phyloP scores from a whole-genome alignment of 2,888 invertebrate genomes.

The Melipona bicolor region DNA sequence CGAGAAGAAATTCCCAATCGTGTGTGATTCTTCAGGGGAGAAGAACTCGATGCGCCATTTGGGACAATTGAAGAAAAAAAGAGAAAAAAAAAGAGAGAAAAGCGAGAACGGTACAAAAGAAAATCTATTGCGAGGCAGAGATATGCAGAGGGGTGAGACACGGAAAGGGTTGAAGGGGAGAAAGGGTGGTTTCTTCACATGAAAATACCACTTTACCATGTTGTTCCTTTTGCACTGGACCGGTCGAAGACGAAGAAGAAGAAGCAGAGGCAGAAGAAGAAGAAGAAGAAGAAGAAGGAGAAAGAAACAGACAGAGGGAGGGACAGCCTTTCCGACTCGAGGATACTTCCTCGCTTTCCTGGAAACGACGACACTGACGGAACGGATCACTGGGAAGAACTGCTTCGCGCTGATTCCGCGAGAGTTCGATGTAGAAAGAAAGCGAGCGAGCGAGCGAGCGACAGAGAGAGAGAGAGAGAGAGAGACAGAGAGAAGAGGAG shows the following conservation, averaged over 20 bases:
- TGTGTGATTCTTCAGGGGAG: too few species aligned
- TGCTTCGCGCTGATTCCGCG: slow-evolving; percentile 67
- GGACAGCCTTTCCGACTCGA: slow-evolving; percentile 40
- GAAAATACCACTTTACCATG: slow-evolving; percentile 56
- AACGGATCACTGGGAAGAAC: slow-evolving; percentile 80
- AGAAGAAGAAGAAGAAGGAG: slow-evolving; percentile 42
- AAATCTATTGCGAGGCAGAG: too few species aligned
- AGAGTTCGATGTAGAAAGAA: slow-evolving; percentile 55
- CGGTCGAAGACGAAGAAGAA: slow-evolving; percentile 40
- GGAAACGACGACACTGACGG: slow-evolving; percentile 76
- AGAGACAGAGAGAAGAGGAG: slow-evolving; percentile 5
- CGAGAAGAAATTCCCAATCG: too few species aligned
- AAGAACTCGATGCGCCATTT: too few species aligned
- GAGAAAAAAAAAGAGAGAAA: neutral
- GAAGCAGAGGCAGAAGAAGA: slow-evolving; percentile 34
- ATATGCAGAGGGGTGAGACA: neutral
- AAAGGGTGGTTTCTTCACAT: neutral
- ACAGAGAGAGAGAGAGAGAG: slow-evolving; percentile 24
- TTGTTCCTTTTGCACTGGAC: slow-evolving; percentile 34
- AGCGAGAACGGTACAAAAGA: neutral
- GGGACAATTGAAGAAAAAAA: neutral
- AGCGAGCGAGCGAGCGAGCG: slow-evolving; percentile 22
- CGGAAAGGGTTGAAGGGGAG: neutral
- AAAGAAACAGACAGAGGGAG: slow-evolving; percentile 43
- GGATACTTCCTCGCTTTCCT: slow-evolving; percentile 50